A percentile compares a stretch with the other conserved stretches of the same genome.
Conservation (phyloP, 1,140 invertebrate genomes). For the Calycopis cecrops region DNA sequence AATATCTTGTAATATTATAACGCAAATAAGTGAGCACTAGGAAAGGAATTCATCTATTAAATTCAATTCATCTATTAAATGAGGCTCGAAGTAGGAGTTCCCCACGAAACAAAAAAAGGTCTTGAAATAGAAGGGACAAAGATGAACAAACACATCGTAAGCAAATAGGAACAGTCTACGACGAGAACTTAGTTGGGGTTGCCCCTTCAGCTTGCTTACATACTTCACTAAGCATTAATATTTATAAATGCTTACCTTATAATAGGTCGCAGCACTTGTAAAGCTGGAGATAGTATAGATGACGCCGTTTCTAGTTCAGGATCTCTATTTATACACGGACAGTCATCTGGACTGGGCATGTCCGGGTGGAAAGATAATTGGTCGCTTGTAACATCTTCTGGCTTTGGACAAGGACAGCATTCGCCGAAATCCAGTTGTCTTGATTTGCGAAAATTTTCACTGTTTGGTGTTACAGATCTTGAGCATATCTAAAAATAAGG, state of each 20-base stretch:
- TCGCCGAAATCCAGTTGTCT: slow-evolving; percentile 33
- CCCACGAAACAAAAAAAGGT: no score
- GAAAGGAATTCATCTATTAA: no score
- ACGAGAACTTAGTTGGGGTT: no score
- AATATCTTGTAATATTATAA: no score
- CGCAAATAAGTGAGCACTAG: no score
- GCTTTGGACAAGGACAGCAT: slow-evolving; percentile 44
- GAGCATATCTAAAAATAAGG: slow-evolving; percentile 30
- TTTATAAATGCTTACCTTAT: slow-evolving; percentile 30
- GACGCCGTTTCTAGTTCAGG: slow-evolving; percentile 43
- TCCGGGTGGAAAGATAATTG: not conserved
- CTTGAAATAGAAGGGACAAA: no score
- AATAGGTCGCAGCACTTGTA: slow-evolving; percentile 29
- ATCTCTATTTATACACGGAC: slow-evolving; percentile 31
- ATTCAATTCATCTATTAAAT: no score
- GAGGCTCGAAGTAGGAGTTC: no score
- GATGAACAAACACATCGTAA: no score
- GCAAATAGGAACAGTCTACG: no score
- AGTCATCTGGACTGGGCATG: slow-evolving; percentile 23
- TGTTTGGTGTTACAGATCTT: slow-evolving; percentile 26
- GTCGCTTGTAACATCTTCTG: slow-evolving; percentile 1
- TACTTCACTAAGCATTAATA: no score
- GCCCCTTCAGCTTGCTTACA: no score
- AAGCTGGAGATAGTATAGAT: slow-evolving; percentile 41
- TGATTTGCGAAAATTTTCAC: slow-evolving; percentile 18